Evolutionary conservation across 1,140 invertebrate species (phyloP).

Genomic region (Zophobas morio): DNA sequence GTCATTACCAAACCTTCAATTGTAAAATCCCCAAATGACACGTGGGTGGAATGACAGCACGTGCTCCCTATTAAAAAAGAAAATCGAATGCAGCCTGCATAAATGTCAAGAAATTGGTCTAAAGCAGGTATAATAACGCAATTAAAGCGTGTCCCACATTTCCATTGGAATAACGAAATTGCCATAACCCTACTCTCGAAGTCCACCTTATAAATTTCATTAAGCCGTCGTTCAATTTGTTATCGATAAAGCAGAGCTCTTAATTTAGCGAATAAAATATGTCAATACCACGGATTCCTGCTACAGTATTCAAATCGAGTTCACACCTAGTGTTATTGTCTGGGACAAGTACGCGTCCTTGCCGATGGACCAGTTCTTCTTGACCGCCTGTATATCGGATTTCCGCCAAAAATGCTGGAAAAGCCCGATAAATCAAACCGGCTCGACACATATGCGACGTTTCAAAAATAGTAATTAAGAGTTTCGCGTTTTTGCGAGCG

Average conservation of each 20-base stretch:
- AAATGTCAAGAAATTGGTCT: slow-evolving; percentile 1
- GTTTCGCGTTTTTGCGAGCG: slow-evolving; percentile 4
- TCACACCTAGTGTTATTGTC: slow-evolving; percentile 45
- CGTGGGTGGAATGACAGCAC: slow-evolving; percentile 1
- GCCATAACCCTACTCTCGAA: not conserved
- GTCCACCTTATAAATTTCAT: slow-evolving; percentile 9
- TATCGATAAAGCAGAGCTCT: slow-evolving; percentile 8
- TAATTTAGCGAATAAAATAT: slow-evolving; percentile 41
- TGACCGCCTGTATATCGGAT: slow-evolving; percentile 28
- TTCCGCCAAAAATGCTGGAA: slow-evolving; percentile 13
- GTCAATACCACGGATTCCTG: slow-evolving; percentile 36
- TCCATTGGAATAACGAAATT: slow-evolving; percentile 1
- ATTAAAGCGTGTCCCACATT: slow-evolving; percentile 31
- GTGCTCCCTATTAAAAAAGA: not conserved
- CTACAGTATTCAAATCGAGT: slow-evolving; percentile 44
- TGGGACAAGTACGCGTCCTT: slow-evolving; percentile 44
- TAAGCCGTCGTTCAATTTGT: not conserved
- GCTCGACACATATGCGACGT: not conserved
- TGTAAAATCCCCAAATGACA: not conserved
- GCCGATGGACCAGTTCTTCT: slow-evolving; percentile 36
- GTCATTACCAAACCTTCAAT: not conserved
- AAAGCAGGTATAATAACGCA: not conserved
- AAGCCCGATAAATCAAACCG: not conserved
- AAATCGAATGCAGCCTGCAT: not conserved
- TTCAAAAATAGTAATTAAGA: too few relatives aligned